These are phyloP conservation scores for Eolophus roseicapilla DNA, from an alignment of 2,113 vertebrate genomes.

Conservation along the genomic window DNA sequence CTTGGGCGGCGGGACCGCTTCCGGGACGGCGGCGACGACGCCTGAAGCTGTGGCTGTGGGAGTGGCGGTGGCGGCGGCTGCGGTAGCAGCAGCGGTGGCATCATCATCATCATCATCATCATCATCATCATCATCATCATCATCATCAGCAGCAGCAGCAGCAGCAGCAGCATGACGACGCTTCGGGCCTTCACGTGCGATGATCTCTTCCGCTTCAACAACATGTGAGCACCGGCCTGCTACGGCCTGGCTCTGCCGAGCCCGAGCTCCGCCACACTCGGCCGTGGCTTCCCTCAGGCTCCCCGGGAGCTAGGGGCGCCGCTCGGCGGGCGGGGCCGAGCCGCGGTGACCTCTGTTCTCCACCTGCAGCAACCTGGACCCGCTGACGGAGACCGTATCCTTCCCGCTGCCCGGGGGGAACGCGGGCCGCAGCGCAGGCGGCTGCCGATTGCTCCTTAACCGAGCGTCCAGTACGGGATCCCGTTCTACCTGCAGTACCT, in stretches of 20 bases:
- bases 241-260: neutral
- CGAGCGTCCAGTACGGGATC: conserved; percentile 85
- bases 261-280: no score
- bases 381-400: conserved; percentile 72
- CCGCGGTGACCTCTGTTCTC: neutral
- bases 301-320: neutral
- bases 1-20: neutral
- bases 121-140: no score
- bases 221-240: conserved; percentile 81
- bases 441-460: conserved; percentile 66
- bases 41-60: no score
- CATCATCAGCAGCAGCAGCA: no score
- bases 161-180: conserved; percentile 80
- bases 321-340: neutral
- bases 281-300: neutral
- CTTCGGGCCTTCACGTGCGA: conserved; percentile 91
- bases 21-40: neutral
- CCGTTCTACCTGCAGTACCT: conserved; percentile 96
- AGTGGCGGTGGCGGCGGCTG: no score
- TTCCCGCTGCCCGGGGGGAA: neutral
- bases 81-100: accelerated
- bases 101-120: no score
- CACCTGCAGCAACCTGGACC: conserved; percentile 89
- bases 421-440: neutral
- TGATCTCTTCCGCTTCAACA: conserved; percentile 95